These are phyloP conservation scores for Toxotes lorentzi DNA, from an alignment of 2,797 vertebrate species.

Conservation along the genomic window DNA sequence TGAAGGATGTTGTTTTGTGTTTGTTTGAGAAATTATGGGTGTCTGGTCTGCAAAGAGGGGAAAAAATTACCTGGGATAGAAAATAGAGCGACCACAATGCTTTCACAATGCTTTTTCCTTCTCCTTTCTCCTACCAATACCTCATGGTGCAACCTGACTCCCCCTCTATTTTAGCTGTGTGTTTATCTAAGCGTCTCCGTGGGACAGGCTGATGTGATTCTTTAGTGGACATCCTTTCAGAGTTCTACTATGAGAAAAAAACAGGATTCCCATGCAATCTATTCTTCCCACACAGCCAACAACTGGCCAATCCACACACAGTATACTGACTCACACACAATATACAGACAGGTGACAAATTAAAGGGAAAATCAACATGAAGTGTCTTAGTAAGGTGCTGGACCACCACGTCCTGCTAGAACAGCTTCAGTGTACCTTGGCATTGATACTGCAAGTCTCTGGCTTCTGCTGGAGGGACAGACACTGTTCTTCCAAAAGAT, in stretches of 20 bases:
- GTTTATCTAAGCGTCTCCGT: slow-evolving; percentile 86
- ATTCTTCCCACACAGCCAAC: slow-evolving; percentile 72
- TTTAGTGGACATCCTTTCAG: slow-evolving; percentile 82
- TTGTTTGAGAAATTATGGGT: slow-evolving; percentile 84
- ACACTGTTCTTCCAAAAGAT: too few species aligned
- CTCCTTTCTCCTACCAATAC: slow-evolving; percentile 81
- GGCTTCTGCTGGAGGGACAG: too few species aligned
- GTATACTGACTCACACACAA: slow-evolving; percentile 15
- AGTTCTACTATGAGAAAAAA: slow-evolving; percentile 72
- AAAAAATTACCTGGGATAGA: slow-evolving; percentile 72
- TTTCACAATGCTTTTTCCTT: slow-evolving; percentile 81
- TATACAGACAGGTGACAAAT: not conserved
- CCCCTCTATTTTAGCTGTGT: slow-evolving; percentile 79
- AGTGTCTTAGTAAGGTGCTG: too few species aligned
- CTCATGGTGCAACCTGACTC: slow-evolving; percentile 83
- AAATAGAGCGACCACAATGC: slow-evolving; percentile 85
- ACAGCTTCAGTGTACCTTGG: too few species aligned
- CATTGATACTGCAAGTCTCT: too few species aligned
- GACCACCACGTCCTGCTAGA: too few species aligned
- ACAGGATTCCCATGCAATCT: slow-evolving; percentile 80
- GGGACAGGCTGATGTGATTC: slow-evolving; percentile 80
- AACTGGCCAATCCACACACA: slow-evolving; percentile 56
- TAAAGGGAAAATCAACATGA: too few species aligned
- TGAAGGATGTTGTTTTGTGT: slow-evolving; percentile 81
- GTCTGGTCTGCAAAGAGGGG: slow-evolving; percentile 78